These are phyloP conservation scores for Lasioglossum zephyrum DNA, from an alignment of 2,888 invertebrate species.

Conservation along the genomic window DNA sequence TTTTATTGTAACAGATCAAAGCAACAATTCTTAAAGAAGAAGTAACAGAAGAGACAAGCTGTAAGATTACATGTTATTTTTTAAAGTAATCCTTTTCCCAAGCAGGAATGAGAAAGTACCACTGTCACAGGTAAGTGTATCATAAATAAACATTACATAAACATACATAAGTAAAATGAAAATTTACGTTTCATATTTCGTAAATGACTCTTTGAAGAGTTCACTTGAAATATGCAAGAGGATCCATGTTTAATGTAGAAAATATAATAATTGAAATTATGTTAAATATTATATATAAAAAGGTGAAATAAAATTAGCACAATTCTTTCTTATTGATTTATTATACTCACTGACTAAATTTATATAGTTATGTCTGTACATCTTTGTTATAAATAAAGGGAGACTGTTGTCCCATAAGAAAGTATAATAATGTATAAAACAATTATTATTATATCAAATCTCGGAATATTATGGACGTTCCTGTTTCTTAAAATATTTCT, in stretches of 20 bases:
- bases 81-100: constrained; percentile 38
- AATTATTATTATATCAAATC: background rate
- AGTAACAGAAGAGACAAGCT: constrained; percentile 19
- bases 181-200: background rate
- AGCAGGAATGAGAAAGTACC: constrained; percentile 34
- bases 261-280: constrained; percentile 9
- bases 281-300: background rate
- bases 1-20: constrained; percentile 21
- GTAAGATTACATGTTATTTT: constrained; percentile 37
- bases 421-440: constrained; percentile 13
- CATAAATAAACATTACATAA: background rate
- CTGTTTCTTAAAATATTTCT: constrained; percentile 87
- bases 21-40: constrained; percentile 21
- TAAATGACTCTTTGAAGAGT: background rate
- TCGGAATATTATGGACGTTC: constrained; percentile 78
- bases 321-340: constrained; percentile 47
- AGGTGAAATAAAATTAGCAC: constrained; percentile 47
- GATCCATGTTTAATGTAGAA: constrained; percentile 13
- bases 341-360: constrained; percentile 54
- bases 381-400: constrained; percentile 26
- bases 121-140: constrained; percentile 39
- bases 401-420: background rate
- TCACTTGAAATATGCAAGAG: background rate
- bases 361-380: constrained; percentile 54
- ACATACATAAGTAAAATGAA: background rate